Percentiles rank a stretch among this genome's conserved stretches.
Evolutionary conservation across 2,888 invertebrate genomes (phyloP).

Genomic region (Bruchidius siliquastri): DNA sequence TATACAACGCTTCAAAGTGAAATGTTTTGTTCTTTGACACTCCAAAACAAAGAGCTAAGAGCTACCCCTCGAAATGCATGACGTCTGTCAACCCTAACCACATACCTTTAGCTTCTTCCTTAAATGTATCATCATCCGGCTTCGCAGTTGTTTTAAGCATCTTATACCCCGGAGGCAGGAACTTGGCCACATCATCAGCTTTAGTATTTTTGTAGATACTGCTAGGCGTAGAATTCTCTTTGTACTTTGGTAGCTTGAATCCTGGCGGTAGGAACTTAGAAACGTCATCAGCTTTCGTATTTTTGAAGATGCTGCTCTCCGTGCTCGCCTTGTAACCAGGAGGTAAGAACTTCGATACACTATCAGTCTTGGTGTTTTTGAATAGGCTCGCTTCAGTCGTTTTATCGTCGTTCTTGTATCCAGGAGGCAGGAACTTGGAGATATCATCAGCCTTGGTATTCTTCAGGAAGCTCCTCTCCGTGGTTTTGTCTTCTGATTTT

Average conservation of each 20-base stretch:
- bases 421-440: constrained; percentile 17
- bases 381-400: constrained; percentile 36
- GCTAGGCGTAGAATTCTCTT: constrained; percentile 10
- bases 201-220: constrained; percentile 41
- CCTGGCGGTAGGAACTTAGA: constrained; percentile 46
- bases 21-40: too few relatives aligned
- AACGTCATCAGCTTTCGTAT: constrained; percentile 41
- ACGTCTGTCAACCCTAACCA: too few relatives aligned
- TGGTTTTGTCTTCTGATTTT: constrained; percentile 7
- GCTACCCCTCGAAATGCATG: too few relatives aligned
- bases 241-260: constrained; percentile 45
- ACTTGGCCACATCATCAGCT: constrained; percentile 40
- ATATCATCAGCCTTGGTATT: constrained; percentile 12
- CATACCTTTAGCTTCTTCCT: background rate
- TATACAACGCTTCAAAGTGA: too few relatives aligned
- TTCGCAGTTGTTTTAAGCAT: constrained; percentile 45
- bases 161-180: constrained; percentile 41
- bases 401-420: constrained; percentile 13
- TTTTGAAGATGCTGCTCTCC: constrained; percentile 22
- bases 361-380: constrained; percentile 53
- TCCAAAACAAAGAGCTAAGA: too few relatives aligned
- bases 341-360: constrained; percentile 59
- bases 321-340: constrained; percentile 55
- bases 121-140: constrained; percentile 22
- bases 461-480: constrained; percentile 27